Evolutionary conservation across 2,888 invertebrate species (phyloP).

Genomic region (Anorthoa munda): DNA sequence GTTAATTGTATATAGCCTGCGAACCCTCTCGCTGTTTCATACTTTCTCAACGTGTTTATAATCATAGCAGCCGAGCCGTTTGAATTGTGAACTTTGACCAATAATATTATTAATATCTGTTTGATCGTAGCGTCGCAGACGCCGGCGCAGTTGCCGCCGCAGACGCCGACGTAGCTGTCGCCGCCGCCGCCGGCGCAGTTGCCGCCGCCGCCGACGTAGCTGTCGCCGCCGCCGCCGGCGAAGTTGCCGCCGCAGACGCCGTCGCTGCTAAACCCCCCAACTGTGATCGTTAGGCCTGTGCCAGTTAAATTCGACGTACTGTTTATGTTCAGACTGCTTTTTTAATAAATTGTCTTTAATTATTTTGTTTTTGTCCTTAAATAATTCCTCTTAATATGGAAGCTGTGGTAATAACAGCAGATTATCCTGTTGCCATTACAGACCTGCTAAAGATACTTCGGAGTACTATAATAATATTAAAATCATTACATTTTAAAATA

Average conservation of each 20-base stretch:
- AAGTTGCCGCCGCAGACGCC: constrained; percentile 57
- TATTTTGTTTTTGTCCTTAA: neutral
- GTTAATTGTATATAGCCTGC: no score
- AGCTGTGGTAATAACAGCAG: no score
- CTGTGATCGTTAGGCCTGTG: constrained; percentile 44
- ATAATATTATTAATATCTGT: neutral
- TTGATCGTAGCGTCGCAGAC: constrained; percentile 44
- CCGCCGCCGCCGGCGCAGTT: constrained; percentile 65
- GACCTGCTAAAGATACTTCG: no score
- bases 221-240: constrained; percentile 58
- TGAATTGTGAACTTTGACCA: constrained; percentile 22
- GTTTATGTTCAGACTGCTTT: constrained; percentile 34
- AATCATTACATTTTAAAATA: no score
- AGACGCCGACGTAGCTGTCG: constrained; percentile 67
- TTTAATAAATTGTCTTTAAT: constrained; percentile 7
- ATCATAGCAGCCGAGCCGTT: constrained; percentile 39
- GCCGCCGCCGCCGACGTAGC: constrained; percentile 62
- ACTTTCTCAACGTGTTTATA: neutral
- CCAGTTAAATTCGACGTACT: constrained; percentile 47
- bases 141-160: constrained; percentile 65
- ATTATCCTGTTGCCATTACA: no score
- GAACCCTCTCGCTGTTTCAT: neutral
- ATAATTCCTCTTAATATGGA: no score
- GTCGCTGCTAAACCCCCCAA: constrained; percentile 63
- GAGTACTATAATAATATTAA: no score